Evolutionary conservation across 2,113 vertebrate genomes (phyloP), one percentile per base, ranked within the genome.

Genomic region (Oryzias curvinotus): DNA sequence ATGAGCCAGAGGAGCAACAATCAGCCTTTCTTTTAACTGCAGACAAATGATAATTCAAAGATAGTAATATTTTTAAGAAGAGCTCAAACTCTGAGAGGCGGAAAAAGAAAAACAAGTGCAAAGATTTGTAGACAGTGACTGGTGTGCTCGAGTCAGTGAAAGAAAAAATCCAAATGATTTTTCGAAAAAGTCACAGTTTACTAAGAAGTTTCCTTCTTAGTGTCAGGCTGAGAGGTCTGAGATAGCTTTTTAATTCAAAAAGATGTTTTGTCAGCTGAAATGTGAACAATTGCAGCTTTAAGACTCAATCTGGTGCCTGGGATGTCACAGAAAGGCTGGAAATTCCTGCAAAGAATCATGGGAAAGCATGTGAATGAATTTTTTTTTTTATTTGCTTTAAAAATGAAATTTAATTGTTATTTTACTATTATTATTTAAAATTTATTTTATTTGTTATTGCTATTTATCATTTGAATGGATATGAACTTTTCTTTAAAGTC

Each of bases 161-260:
- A 28, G 18, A 58, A n/a, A 48, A 57, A 65, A 50, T 44, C 65
- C 55, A 67, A 59, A 51, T 4, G 2, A 12, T 17, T 16, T 43
- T 56, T 73, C 52, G 17, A 10, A 41, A 63, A 71, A 57, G 47
- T 68, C 53, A 51, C 7, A 0, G 12, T 50, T 77, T 62, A 43
- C 55, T 57, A 44, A 68, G 56, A 48, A 36, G 36, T 36, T 23
- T 23, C 21, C 21, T 23, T 23, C 21, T 23, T 23, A 23, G 21
- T 73, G 62, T 57, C n/a, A 60, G 58, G 54, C 53, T 64, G 44
- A 45, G 36, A 48, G 18, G 26, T 8, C 57, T 30, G 65, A 25
- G 15, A 53, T 43, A 66, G 19, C 48, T 67, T 54, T 67, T 21
- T 59, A 8, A 18, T 48, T 19, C 7, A 18, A n/a, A 65, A 48